Percentiles rank a stretch among this genome's conserved stretches.
Conservation (phyloP, 2,113 vertebrate species). For the Chionodraco myersi region DNA sequence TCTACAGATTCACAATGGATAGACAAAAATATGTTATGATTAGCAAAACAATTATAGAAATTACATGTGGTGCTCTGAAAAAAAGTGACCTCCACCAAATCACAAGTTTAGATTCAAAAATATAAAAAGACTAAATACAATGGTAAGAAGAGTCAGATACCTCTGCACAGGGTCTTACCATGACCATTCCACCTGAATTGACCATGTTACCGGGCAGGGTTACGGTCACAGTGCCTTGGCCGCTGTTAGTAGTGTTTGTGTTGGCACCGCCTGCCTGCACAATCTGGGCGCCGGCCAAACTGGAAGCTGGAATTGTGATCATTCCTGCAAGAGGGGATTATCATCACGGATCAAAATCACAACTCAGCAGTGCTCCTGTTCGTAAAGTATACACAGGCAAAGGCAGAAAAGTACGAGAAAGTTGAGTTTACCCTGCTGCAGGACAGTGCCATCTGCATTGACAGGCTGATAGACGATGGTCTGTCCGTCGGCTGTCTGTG, state of each 20-base stretch:
- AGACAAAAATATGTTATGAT: not conserved
- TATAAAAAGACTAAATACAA: slow-evolving; percentile 11
- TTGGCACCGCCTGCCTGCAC: slow-evolving; percentile 93
- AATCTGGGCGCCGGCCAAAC: slow-evolving; percentile 96
- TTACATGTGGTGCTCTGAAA: not conserved
- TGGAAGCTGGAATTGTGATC: slow-evolving; percentile 98
- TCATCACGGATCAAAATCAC: slow-evolving; percentile 16
- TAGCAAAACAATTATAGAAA: not conserved
- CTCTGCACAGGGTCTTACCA: slow-evolving; percentile 88
- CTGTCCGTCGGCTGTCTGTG: slow-evolving; percentile 97
- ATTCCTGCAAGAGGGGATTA: slow-evolving; percentile 89
- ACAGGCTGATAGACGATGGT: slow-evolving; percentile 99
- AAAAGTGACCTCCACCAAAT: slow-evolving; percentile 39
- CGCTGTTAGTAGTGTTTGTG: slow-evolving; percentile 96
- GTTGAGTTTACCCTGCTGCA: slow-evolving; percentile 91
- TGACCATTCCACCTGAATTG: slow-evolving; percentile 98
- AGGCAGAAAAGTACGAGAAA: not conserved
- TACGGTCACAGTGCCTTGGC: slow-evolving; percentile 97
- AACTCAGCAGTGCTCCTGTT: not conserved
- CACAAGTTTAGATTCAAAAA: slow-evolving; percentile 16
- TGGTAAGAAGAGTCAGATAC: slow-evolving; percentile 68
- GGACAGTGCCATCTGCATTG: slow-evolving; percentile 96
- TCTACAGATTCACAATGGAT: not conserved
- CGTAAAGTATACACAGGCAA: not conserved
- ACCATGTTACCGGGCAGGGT: slow-evolving; percentile 98